Percentiles rank a stretch among this genome's conserved stretches.
These are phyloP conservation scores for Motacilla alba DNA, from an alignment of 2,113 vertebrate genomes.

Conservation along the genomic window DNA sequence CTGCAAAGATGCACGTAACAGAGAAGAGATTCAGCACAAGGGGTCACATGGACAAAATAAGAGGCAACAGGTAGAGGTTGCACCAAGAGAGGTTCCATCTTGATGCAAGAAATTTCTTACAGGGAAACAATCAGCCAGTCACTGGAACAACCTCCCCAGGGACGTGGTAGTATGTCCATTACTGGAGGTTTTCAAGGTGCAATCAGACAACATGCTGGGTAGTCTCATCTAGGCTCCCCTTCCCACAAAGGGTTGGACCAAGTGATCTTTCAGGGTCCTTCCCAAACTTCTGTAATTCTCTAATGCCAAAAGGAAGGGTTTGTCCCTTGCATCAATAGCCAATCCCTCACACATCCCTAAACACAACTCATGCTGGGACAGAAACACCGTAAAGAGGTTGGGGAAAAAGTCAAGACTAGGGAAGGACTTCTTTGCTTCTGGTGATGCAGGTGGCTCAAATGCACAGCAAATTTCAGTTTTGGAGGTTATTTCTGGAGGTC, in stretches of 20 bases:
- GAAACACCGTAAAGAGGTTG: background rate
- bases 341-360: accelerated
- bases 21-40: background rate
- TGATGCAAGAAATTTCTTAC: background rate
- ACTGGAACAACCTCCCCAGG: background rate
- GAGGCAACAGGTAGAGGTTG: background rate
- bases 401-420: background rate
- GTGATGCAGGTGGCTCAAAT: background rate
- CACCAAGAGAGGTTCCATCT: background rate
- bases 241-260: background rate
- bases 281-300: background rate
- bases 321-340: accelerated
- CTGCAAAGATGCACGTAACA: accelerated
- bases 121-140: background rate
- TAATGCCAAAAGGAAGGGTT: background rate
- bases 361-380: background rate
- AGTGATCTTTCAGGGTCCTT: background rate
- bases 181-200: background rate
- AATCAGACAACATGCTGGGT: accelerated
- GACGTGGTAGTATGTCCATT: accelerated
- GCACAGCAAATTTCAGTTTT: background rate
- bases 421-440: background rate
- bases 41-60: background rate
- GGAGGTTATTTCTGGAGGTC: background rate
- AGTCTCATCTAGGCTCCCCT: background rate